These are phyloP conservation scores for Saimiri boliviensis DNA, from an alignment of 2,113 vertebrate genomes.

Conservation along the genomic window DNA sequence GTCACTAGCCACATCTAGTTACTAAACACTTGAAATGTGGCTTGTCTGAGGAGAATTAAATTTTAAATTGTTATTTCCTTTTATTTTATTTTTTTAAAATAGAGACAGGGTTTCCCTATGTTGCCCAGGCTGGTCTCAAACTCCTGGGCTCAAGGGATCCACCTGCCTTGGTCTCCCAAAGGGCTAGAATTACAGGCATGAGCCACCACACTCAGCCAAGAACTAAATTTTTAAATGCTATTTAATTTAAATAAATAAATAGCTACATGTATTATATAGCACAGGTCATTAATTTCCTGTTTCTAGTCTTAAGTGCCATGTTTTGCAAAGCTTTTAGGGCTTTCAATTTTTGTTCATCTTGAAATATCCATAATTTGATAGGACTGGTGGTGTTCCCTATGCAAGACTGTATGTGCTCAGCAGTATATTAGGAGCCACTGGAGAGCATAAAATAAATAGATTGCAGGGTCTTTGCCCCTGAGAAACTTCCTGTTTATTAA, in stretches of 20 bases:
- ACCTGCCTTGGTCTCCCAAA: too few relatives aligned
- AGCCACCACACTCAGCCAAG: neutral
- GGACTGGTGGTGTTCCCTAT: neutral
- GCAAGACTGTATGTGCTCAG: neutral
- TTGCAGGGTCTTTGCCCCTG: conserved; percentile 66
- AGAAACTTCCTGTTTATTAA: conserved; percentile 71
- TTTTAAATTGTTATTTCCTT: neutral
- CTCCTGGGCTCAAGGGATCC: neutral
- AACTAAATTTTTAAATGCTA: neutral
- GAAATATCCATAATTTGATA: neutral
- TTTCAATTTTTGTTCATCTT: conserved; percentile 13
- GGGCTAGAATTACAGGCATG: too few relatives aligned
- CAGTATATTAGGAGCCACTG: conserved; percentile 22
- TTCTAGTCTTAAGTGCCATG: neutral
- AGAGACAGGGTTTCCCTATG: neutral
- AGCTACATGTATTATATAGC: neutral
- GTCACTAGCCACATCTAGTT: neutral
- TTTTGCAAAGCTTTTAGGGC: neutral
- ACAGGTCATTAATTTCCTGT: neutral
- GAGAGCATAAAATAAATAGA: conserved; percentile 61
- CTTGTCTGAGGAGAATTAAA: neutral
- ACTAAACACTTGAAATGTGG: neutral
- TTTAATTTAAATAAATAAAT: neutral
- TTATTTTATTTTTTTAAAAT: neutral
- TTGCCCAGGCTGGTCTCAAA: neutral